A percentile compares a stretch with the other conserved stretches of the same genome.
Conservation (phyloP, 2,113 vertebrate species). For the Serilophus lunatus region DNA sequence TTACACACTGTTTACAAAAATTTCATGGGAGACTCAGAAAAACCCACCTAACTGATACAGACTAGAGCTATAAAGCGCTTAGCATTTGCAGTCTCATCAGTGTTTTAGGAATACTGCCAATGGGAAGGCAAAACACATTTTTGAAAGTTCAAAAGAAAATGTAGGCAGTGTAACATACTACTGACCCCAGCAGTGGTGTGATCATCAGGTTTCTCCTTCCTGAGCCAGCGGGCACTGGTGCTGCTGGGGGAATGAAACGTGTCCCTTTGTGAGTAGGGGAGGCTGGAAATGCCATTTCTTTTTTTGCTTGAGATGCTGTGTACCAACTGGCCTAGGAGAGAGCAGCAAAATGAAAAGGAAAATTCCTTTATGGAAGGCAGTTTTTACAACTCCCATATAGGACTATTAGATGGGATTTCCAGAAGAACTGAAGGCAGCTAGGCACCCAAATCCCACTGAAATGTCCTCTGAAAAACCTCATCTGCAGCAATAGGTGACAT, state of each 20-base stretch:
- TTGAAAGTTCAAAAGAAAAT: neutral
- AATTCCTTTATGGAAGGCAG: neutral
- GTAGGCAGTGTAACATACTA: neutral
- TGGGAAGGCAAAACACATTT: neutral
- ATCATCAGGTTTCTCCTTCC: neutral
- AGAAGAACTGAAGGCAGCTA: neutral
- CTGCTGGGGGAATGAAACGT: neutral
- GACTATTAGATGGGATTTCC: neutral
- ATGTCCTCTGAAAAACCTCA: neutral
- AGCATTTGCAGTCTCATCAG: neutral
- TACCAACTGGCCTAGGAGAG: neutral
- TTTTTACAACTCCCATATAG: neutral
- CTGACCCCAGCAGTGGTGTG: fast-evolving
- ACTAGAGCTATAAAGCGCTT: neutral
- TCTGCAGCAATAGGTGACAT: neutral
- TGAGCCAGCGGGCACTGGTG: neutral
- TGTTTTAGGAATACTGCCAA: neutral
- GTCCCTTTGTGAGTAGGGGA: neutral
- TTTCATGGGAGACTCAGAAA: constrained; percentile 31
- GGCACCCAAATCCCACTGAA: neutral
- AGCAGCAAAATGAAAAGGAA: neutral
- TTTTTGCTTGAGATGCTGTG: neutral
- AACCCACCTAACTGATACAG: neutral
- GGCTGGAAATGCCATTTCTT: neutral
- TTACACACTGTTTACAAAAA: constrained; percentile 39